Percentiles rank a stretch among this genome's conserved stretches.
Evolutionary conservation across 35 echinoderm and acorn worm species (phyloP).

Genomic region (Hemicentrotus pulcherrimus): DNA sequence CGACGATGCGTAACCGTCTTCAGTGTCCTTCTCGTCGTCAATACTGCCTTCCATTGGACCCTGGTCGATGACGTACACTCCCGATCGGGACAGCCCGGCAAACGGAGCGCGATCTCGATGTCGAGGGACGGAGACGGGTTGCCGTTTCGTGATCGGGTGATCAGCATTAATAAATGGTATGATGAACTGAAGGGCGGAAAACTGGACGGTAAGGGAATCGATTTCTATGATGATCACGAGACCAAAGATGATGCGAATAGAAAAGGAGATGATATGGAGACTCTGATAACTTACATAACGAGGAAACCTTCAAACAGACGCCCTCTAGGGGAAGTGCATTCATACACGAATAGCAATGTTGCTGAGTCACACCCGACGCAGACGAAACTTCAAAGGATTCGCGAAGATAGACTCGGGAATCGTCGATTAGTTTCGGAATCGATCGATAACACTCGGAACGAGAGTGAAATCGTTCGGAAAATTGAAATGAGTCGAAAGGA

Average conservation of each 20-base stretch:
- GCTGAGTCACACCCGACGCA: not conserved
- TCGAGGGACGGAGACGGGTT: conserved; percentile 13
- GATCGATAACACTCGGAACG: not conserved
- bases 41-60: conserved; percentile 46
- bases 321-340: not conserved
- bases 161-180: conserved; percentile 50
- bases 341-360: not conserved
- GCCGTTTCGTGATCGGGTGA: conserved; percentile 39
- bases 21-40: conserved; percentile 24
- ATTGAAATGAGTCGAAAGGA: not conserved
- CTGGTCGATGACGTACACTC: conserved; percentile 25
- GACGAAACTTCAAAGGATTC: not conserved
- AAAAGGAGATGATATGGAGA: not conserved
- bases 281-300: conserved; percentile 19
- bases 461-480: not conserved
- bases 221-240: not conserved
- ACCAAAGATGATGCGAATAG: not conserved
- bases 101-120: not conserved
- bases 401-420: not conserved
- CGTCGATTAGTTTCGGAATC: not conserved
- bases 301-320: conserved; percentile 26
- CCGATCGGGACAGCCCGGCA: not conserved
- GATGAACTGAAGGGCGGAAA: not conserved
- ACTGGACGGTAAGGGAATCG: not conserved
- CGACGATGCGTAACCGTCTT: conserved; percentile 32